Base-by-base conservation (phyloP, 2,113 vertebrate genomes). In the Silurus glanis region DNA sequence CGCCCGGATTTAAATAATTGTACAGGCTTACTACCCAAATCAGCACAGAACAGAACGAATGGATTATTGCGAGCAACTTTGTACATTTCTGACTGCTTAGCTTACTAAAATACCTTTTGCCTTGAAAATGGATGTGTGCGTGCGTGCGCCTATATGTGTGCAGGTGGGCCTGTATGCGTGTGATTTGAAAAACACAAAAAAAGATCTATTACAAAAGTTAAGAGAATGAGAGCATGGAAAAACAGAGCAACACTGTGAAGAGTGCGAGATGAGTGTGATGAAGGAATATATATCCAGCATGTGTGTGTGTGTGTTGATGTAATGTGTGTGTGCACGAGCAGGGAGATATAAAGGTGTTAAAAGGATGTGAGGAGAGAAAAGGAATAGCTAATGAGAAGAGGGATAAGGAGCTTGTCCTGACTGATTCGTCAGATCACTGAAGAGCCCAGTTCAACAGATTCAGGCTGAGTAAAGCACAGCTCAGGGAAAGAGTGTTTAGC, bases 1-100 rank as follows among this genome's bases (percentile, higher is more conserved):
- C 97, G 97, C 96, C 96, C 93, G 96, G 97, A 98, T 99, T 99
- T 98, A 97, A 99, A 98, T 99, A 98, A 99, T 98, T 98, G 97
- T 97, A 96, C 96, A 97, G 96, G 96, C 97, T 98, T 99, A 98
- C 96, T 93, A 96, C 95, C 94, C 95, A 96, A 97, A 97, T 97
- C 96, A 97, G 95, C 95, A 95, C 89, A 97, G 96, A 98, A 98
- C 97, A 97, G 97, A 98, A 98, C 97, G 96, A 97, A 97, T 97
- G 96, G 97, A 98, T 98, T 98, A 98, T 97, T 96, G 96, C 94
- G 95, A 94, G 94, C 94, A 97, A 97, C 96, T 97, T 96, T 96
- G 95, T 95, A 96, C 94, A 93, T 96, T 96, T 97, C 96, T 96
- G 96, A 97, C 95, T 96, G 95, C 95, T 96, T 97, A 95, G 96